Percentiles rank a stretch among this genome's conserved stretches.
phyloP scores from a whole-genome alignment of 2,113 vertebrate species.

The Pluvialis apricaria region DNA sequence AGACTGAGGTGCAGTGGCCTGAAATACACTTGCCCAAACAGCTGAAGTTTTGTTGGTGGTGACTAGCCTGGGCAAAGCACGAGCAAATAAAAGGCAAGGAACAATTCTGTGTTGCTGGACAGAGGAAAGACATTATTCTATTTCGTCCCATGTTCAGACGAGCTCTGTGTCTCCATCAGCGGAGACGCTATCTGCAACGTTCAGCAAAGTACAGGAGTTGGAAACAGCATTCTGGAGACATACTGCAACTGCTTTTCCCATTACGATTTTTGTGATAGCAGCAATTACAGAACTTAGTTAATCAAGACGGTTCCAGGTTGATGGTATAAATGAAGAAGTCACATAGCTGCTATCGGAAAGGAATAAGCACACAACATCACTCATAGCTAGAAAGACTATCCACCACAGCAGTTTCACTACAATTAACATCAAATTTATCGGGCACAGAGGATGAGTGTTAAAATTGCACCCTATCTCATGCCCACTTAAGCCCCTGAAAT shows the following conservation, averaged over 20 bases:
- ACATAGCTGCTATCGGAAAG: background rate
- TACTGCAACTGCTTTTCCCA: background rate
- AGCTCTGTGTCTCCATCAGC: background rate
- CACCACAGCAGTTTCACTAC: background rate
- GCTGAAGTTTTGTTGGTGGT: background rate
- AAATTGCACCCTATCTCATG: background rate
- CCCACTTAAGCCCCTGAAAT: background rate
- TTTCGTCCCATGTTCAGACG: background rate
- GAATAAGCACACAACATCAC: background rate
- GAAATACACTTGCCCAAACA: background rate
- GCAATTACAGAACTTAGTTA: background rate
- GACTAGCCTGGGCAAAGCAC: background rate
- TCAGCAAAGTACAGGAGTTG: background rate
- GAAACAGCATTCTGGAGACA: background rate
- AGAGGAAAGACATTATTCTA: background rate
- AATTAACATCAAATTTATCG: background rate
- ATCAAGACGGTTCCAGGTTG: background rate
- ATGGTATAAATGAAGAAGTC: background rate
- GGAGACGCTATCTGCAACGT: background rate
- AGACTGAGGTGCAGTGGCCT: background rate
- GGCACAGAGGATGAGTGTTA: background rate
- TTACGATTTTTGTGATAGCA: background rate
- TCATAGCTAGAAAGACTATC: background rate
- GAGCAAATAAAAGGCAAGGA: background rate
- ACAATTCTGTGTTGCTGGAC: background rate